phyloP scores from a whole-genome alignment of 2,113 vertebrate species.

The Dolichotis patagonum region DNA sequence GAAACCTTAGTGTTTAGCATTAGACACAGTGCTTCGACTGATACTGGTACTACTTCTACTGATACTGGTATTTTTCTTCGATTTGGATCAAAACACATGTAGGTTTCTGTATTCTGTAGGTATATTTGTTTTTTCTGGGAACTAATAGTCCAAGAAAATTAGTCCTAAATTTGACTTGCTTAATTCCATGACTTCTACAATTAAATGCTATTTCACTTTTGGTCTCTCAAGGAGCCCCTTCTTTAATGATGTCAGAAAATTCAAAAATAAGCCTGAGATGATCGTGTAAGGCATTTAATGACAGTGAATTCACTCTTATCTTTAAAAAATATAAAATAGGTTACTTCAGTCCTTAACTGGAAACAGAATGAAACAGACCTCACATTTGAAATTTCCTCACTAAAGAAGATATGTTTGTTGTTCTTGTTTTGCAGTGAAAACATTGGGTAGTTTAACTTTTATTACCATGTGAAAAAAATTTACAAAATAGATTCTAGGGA shows the following conservation, averaged over 20 bases:
- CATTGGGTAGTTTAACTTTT: conserved; percentile 58
- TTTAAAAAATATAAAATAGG: not conserved
- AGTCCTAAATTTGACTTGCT: not conserved
- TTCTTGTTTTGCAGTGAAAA: conserved; percentile 3
- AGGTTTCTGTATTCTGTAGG: not conserved
- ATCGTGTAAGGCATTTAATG: not conserved
- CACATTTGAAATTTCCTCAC: conserved; percentile 60
- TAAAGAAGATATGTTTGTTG: conserved; percentile 2
- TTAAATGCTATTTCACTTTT: not conserved
- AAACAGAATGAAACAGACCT: conserved; percentile 63
- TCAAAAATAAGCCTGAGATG: not conserved
- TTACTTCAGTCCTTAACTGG: not conserved
- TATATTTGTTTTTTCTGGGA: not conserved
- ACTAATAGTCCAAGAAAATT: not conserved
- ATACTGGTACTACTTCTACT: no score
- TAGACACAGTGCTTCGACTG: not conserved
- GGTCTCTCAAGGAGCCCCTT: not conserved
- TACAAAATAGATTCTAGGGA: conserved; percentile 52
- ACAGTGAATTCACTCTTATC: conserved; percentile 42
- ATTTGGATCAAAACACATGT: not conserved
- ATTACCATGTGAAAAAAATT: conserved; percentile 35
- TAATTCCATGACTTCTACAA: not conserved
- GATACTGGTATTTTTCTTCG: not conserved
- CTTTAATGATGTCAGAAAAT: not conserved
- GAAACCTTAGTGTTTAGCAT: not conserved